Base-by-base conservation (phyloP, 2,113 vertebrate genomes). In the Rafetus swinhoei region DNA sequence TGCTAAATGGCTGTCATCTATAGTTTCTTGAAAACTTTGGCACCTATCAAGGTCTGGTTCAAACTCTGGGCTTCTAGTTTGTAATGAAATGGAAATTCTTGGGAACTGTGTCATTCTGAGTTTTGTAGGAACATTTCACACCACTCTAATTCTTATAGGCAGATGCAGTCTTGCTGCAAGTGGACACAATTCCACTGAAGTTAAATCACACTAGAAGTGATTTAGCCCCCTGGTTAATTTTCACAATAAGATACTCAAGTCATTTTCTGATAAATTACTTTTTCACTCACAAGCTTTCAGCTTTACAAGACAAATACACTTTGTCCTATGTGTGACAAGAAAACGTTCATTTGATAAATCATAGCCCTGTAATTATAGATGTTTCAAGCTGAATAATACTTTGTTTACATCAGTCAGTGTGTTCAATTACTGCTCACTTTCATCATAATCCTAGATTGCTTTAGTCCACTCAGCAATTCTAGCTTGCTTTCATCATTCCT, bases 401-500 rank as follows among this genome's bases (percentile, higher is more conserved):
- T 86, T 92, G 65, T 88, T 91, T 90, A 90, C 50, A 59, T 92
- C 91, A 86, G 74, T 92, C 93, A 94, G 21, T 79, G 85, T 87
- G 85, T 87, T 92, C 92, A 87, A 91, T 96, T 87, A 81, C 60
- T 84, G 5, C 84, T 96, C 55, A 77, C 81, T 97, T 97, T 96
- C 93, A 93, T 96, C 95, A 92, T 86, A 55, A 84, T 93, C 86
- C 85, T 83, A 72, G 85, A 85, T 88, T 87, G 35, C 54, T 87
- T 45, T 53, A 6, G 84, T 95, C 85, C 93, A 89, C 89, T 95
- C 94, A 90, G 59, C 82, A 93, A 95, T 95, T 92, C 95, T 95
- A 84, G 60, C 84, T 57, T 29, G 79, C 93, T 96, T 94, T 97
- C 94, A 95, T 97, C 94, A 79, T 94, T 60, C 77, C 87, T 74